Evolutionary conservation across 1,140 invertebrate species (phyloP).

Genomic region (Drosophila tani): DNA sequence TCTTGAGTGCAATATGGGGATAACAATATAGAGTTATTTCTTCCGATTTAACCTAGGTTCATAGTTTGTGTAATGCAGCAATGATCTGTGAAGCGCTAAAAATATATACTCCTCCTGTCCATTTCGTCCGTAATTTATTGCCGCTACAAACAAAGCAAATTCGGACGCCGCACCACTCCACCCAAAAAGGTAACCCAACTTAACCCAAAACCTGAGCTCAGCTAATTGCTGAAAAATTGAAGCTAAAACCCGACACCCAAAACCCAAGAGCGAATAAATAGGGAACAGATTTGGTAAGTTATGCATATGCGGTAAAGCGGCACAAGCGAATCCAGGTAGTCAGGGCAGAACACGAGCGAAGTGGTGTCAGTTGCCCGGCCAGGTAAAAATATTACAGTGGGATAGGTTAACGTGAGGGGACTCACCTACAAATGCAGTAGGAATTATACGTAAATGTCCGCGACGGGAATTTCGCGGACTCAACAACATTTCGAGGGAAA

Average conservation of each 20-base stretch:
- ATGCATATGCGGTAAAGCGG: constrained; percentile 45
- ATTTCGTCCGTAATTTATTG: constrained; percentile 16
- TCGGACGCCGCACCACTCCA: constrained; percentile 5
- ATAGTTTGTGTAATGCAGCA: too few relatives aligned
- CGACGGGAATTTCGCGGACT: constrained; percentile 31
- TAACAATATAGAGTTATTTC: too few relatives aligned
- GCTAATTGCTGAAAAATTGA: constrained; percentile 69
- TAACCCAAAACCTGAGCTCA: constrained; percentile 65
- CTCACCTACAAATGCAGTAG: constrained; percentile 25
- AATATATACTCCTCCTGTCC: neutral
- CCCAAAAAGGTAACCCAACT: constrained; percentile 46
- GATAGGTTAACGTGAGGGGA: constrained; percentile 18
- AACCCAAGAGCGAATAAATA: constrained; percentile 26
- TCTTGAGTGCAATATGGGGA: too few relatives aligned
- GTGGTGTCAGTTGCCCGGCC: constrained; percentile 46
- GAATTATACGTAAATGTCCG: constrained; percentile 57
- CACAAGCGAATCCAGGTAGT: constrained; percentile 15
- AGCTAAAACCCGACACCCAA: constrained; percentile 31
- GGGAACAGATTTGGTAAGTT: constrained; percentile 45
- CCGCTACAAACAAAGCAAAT: constrained; percentile 11
- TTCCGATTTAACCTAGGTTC: too few relatives aligned
- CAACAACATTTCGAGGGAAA: constrained; percentile 39
- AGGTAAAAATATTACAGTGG: constrained; percentile 49
- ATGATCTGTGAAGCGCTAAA: neutral
- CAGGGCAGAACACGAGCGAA: neutral